Evolutionary conservation across 2,888 invertebrate species (phyloP).

Genomic region (Oscheius myriophilus): DNA sequence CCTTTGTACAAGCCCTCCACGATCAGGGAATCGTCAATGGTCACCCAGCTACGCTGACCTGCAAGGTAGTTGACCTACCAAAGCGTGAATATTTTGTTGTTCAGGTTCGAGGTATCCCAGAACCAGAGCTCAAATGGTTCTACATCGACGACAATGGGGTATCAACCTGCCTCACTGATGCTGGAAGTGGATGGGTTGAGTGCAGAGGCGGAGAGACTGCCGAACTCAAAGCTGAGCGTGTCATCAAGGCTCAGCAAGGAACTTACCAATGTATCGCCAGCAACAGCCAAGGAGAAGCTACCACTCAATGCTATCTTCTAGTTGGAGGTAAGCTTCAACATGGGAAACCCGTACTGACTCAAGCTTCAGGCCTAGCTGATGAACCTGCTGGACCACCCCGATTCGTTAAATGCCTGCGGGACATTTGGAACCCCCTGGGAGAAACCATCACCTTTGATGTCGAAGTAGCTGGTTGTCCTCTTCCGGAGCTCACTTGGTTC

Average conservation of each 20-base stretch:
- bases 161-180: constrained; percentile 41
- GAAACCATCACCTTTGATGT: constrained; percentile 57
- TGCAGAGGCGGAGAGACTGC: constrained; percentile 55
- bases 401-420: constrained; percentile 64
- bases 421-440: constrained; percentile 61
- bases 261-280: constrained; percentile 62
- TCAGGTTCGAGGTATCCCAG: constrained; percentile 48
- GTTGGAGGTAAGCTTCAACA: constrained; percentile 56
- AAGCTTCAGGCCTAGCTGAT: constrained; percentile 43
- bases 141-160: constrained; percentile 56
- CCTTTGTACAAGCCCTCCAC: constrained; percentile 48
- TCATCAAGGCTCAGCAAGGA: constrained; percentile 55
- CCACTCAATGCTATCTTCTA: constrained; percentile 59
- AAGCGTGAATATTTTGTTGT: neutral
- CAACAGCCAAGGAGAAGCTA: constrained; percentile 58
- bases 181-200: constrained; percentile 56
- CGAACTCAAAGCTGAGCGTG: constrained; percentile 54
- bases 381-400: constrained; percentile 62
- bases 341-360: no score
- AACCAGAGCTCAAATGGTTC: constrained; percentile 60
- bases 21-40: constrained; percentile 61
- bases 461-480: constrained; percentile 63
- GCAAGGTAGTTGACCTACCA: constrained; percentile 34
- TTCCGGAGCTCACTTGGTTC: constrained; percentile 65
- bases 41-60: constrained; percentile 54